Base-by-base conservation (phyloP, 2,113 vertebrate species). In the Panurus biarmicus region DNA sequence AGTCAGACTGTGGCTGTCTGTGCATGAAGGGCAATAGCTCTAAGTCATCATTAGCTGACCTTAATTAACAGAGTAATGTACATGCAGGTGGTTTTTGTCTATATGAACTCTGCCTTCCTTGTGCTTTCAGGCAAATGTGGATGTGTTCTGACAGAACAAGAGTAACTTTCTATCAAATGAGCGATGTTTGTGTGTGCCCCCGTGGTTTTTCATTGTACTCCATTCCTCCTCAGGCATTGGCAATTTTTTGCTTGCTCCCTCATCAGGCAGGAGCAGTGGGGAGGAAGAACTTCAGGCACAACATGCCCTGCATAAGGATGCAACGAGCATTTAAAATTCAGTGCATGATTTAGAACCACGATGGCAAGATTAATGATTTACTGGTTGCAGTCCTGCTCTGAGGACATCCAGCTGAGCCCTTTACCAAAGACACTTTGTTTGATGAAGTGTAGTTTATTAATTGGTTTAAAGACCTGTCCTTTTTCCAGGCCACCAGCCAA, bases 391-490 rank as follows among this genome's bases (percentile, higher is more conserved):
- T 56, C 38, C 75, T 91, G 66, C 71, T 77, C 56, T 0, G 60
- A 77, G 85, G 75, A 77, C 75, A 60, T 77, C 60, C 79, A 91
- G 71, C 89, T 7, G 20, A 94, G 85, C 40, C 18, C 67, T 89
- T 79, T 64, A 80, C 67, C 75, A 83, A 42, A 90, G 62, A 42
- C 44, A 31, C 53, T 83, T 73, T 25, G 33, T 33, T 44, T 79
- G 91, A 91, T 74, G 64, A 66, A 95, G 38, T 62, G 70, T 29
- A 76, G 69, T 71, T 95, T 77, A 90, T 85, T 93, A 93, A 83
- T 89, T 93, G 78, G 21, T 80, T 65, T 89, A 53, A 87, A 90
- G 82, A 79, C 69, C 65, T 73, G 79, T 80, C 50, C 57, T 90
- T 94, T 35, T 95, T 80, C 93, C 85, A 95, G 87, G 85, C 82